Base-by-base conservation (phyloP, 2,113 vertebrate species). In the Hemibagrus wyckioides region DNA sequence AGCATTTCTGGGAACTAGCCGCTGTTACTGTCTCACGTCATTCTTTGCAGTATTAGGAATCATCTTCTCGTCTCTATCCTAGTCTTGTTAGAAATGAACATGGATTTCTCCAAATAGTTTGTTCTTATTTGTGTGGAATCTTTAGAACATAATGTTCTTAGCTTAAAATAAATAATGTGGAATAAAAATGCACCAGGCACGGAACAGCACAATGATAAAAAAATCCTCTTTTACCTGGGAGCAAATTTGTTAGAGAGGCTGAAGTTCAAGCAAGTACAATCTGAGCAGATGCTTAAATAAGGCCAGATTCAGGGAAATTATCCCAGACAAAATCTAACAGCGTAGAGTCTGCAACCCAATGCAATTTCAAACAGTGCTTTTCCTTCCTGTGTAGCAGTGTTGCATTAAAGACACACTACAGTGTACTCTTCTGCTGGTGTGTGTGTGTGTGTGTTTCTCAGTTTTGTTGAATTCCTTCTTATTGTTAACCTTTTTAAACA, bases 1-100 rank as follows among this genome's bases (percentile, higher is more conserved):
- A 10, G 73, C 59, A 13, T 28, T 84, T 88, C 36, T 57, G 61
- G 65, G 59, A 69, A 84, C 67, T 54, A 23, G 82, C 9, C 71
- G 44, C 33, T 79, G 13, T 85, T 36, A 50, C 41, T 63, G 63
- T 57, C 48, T 33, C 15, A 15, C 44, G 23, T 33, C 30, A n/a
- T 19, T 76, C 17, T n/a, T 36, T 82, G 10, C 25, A 50, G 50
- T 7, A 39, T 63, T 65, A 28, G 79, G 54, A 81, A 41, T 23
- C 39, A 19, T 82, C 17, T 33, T 36, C 59, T 25, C n/a, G 39
- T 39, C 8, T 54, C 28, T 79, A 39, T 80, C 75, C n/a, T 61
- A 25, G 79, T 3, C 7, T 80, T 3, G 48, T 4, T n/a, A 28
- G 73, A 76, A 76, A 50, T 13, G 36, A 48, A n/a, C 73, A 15